These are phyloP conservation scores for Verasper variegatus DNA, from an alignment of 2,113 vertebrate species.

Conservation along the genomic window DNA sequence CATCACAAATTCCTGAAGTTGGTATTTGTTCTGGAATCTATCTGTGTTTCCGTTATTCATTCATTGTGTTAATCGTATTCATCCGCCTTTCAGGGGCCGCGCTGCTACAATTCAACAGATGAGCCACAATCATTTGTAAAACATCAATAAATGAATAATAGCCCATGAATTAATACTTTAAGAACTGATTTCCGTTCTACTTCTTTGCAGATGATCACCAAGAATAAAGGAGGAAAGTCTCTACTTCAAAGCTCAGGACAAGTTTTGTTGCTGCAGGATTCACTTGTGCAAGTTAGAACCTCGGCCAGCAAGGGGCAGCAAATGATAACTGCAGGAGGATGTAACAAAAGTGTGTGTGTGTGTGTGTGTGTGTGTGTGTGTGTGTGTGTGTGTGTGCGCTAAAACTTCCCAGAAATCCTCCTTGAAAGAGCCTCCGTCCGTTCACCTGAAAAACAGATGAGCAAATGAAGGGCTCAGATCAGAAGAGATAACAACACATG, in stretches of 20 bases:
- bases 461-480: too few relatives aligned
- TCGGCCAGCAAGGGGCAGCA: slow-evolving; percentile 54
- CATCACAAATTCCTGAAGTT: background rate
- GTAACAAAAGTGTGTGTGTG: background rate
- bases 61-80: background rate
- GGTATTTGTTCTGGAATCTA: background rate
- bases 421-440: too few relatives aligned
- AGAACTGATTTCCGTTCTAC: too few relatives aligned
- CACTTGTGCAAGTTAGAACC: background rate
- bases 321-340: background rate
- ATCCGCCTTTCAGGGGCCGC: background rate
- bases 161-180: too few relatives aligned
- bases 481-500: too few relatives aligned
- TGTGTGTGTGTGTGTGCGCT: too few relatives aligned
- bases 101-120: too few relatives aligned
- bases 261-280: too few relatives aligned
- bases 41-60: background rate
- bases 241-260: background rate
- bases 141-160: too few relatives aligned
- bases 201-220: background rate
- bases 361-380: background rate
- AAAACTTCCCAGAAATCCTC: background rate
- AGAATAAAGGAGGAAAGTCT: background rate
- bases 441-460: too few relatives aligned
- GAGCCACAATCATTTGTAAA: too few relatives aligned